These are phyloP conservation scores for Teleogryllus oceanicus DNA, from an alignment of 2,888 invertebrate genomes.

Conservation along the genomic window DNA sequence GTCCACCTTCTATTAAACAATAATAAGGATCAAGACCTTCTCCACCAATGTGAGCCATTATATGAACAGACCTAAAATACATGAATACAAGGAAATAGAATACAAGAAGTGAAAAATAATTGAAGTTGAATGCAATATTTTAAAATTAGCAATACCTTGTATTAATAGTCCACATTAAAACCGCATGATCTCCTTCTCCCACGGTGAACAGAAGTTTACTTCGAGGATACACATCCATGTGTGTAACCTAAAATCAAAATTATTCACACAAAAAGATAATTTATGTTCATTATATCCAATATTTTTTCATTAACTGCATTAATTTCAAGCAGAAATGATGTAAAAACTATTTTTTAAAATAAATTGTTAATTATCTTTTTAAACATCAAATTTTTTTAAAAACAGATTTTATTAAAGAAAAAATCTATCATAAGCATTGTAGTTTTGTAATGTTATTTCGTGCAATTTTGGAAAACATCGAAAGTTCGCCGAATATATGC, in stretches of 20 bases:
- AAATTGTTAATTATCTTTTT: neutral
- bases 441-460: too few relatives aligned
- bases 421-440: too few relatives aligned
- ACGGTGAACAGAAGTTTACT: slow-evolving; percentile 55
- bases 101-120: neutral
- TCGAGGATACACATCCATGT: slow-evolving; percentile 49
- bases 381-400: too few relatives aligned
- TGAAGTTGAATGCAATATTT: too few relatives aligned
- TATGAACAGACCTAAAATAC: neutral
- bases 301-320: too few relatives aligned
- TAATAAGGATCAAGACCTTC: slow-evolving; percentile 64
- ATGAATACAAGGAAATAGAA: neutral
- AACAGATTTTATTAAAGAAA: too few relatives aligned
- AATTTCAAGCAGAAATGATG: too few relatives aligned
- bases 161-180: slow-evolving; percentile 59
- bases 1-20: slow-evolving; percentile 65
- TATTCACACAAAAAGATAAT: neutral
- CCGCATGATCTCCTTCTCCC: slow-evolving; percentile 53
- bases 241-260: slow-evolving; percentile 44
- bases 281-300: too few relatives aligned
- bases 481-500: too few relatives aligned
- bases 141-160: slow-evolving; percentile 45
- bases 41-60: slow-evolving; percentile 54
- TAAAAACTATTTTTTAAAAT: neutral
- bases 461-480: too few relatives aligned